These are phyloP conservation scores for Netelia inedita DNA, from an alignment of 2,888 invertebrate species.

Conservation along the genomic window DNA sequence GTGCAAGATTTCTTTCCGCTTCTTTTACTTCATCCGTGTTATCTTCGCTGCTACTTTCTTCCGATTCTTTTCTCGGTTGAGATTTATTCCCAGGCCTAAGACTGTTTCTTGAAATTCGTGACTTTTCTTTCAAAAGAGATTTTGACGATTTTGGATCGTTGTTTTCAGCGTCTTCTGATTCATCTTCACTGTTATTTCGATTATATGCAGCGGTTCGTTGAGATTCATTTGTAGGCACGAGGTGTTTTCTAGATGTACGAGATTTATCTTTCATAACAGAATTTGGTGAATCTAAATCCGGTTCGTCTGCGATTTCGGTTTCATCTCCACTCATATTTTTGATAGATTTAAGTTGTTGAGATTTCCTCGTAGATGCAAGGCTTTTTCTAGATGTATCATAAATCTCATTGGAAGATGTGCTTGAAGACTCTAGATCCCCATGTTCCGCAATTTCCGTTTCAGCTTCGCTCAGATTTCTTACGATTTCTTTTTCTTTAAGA, in stretches of 20 bases:
- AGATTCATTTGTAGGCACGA: not conserved
- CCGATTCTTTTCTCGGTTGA: not conserved
- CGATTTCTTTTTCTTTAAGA: not conserved
- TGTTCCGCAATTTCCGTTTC: not conserved
- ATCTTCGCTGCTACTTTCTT: not conserved
- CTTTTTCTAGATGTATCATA: not conserved
- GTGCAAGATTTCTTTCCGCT: not conserved
- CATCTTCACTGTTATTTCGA: not conserved
- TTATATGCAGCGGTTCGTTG: not conserved
- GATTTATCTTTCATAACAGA: not conserved
- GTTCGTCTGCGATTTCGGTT: not conserved
- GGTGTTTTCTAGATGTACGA: not conserved
- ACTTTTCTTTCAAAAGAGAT: not conserved
- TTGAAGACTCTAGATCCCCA: not conserved
- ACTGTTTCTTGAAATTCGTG: not conserved
- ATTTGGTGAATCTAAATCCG: not conserved
- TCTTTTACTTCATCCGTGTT: not conserved
- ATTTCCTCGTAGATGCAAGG: not conserved
- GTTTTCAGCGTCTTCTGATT: not conserved
- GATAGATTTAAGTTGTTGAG: not conserved
- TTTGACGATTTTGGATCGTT: not conserved
- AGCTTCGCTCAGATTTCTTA: not conserved
- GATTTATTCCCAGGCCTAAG: not conserved
- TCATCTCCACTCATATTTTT: not conserved
- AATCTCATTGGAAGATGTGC: not conserved